Evolutionary conservation across 2,888 invertebrate genomes (phyloP), one percentile per base, ranked within the genome.

Genomic region (Ormyrus rosae): DNA sequence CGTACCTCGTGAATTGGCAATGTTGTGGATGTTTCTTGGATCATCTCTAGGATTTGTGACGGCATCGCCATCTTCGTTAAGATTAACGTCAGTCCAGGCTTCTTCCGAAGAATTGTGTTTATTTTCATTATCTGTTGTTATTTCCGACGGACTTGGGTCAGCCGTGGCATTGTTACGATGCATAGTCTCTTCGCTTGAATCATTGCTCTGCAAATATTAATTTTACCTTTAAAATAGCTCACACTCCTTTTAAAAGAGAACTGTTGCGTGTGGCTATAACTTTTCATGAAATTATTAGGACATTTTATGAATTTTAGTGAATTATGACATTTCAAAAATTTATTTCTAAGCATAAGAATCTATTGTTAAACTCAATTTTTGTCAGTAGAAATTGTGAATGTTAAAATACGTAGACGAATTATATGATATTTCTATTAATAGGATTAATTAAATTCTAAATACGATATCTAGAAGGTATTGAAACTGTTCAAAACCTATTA

Each of bases 61-160:
- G 45, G 91, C 87, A 81, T 93, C 93, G 0, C 94, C 93, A 81
- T 97, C 97, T 89, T 97, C 97, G 88, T 97, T 97, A 70, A 97
- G 92, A 90, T 97, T 97, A 60, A 97, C 97, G 88, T 97, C 97
- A 0, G 97, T 97, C 97, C 97, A 97, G 69, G 96, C 96, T 87
- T 97, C 97, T 87, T 97, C 97, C 84, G 90, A 91, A 11, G 90
- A 91, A 83, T 90, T 91, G 34, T 88, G 88, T 69, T 90, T 91
- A 82, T 90, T 91, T 82, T 91, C 90, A 80, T 90, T 90, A 83
- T 91, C 90, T 6, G 90, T 90, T 45, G 89, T 90, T 34, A 90
- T 85, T 75, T 90, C 90, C 11, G 90, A 91, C n/a, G 88, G 89
- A 84, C 90, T 90, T 8, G 89, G 88, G 83, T 90, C 90, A 51